These are phyloP conservation scores for Ischnus inquisitorius DNA, from an alignment of 2,888 invertebrate species.

Conservation along the genomic window DNA sequence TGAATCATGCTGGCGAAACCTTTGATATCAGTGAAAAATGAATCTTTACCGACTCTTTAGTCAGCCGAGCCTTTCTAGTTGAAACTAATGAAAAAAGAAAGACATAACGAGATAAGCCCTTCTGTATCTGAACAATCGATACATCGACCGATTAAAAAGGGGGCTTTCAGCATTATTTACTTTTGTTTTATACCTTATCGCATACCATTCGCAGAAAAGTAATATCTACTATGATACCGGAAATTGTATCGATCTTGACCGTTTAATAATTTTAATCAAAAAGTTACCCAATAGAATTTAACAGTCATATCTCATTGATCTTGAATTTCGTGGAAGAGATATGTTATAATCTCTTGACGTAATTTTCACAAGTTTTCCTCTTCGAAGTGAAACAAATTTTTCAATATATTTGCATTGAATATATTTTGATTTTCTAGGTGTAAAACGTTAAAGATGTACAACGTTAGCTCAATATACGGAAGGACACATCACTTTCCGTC, in stretches of 20 bases:
- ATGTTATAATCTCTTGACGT: too few relatives aligned
- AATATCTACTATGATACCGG: background rate
- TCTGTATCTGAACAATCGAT: background rate
- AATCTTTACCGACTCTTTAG: background rate
- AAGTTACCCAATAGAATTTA: background rate
- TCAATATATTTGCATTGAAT: too few relatives aligned
- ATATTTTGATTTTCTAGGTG: background rate
- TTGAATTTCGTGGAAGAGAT: too few relatives aligned
- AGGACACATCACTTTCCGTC: background rate
- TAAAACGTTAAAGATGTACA: background rate
- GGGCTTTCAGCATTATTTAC: background rate
- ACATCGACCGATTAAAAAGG: background rate
- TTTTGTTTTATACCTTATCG: background rate
- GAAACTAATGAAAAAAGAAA: too few relatives aligned
- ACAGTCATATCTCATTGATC: background rate
- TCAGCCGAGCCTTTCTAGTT: too few relatives aligned
- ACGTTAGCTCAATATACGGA: background rate
- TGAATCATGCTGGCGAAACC: constrained; percentile 14
- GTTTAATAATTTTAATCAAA: background rate
- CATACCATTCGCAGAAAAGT: background rate
- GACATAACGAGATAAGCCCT: too few relatives aligned
- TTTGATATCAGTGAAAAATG: constrained; percentile 23
- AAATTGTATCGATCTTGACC: too few relatives aligned
- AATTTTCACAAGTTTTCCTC: too few relatives aligned
- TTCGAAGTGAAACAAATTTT: too few relatives aligned